These are phyloP conservation scores for Loris lydekkerianus DNA, from an alignment of 2,797 vertebrate genomes.

Conservation along the genomic window DNA sequence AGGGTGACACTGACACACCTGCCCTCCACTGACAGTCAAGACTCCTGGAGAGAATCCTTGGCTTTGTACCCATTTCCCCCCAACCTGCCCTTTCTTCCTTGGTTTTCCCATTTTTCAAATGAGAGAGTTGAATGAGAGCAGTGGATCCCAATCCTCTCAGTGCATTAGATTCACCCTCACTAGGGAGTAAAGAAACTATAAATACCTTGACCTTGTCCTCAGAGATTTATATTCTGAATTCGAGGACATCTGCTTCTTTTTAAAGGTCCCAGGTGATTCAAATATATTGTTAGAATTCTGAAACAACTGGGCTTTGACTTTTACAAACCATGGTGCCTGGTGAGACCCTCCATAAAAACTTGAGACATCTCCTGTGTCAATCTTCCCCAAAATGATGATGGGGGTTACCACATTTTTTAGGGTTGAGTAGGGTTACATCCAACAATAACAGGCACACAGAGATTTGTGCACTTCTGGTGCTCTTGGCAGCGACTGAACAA, in stretches of 20 bases:
- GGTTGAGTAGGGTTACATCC: neutral
- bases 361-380: neutral
- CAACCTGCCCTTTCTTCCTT: neutral
- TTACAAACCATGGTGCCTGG: neutral
- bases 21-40: neutral
- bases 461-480: neutral
- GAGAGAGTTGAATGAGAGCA: neutral
- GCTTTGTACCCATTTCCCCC: accelerated
- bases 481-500: neutral
- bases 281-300: neutral
- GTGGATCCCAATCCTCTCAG: neutral
- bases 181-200: neutral
- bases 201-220: neutral
- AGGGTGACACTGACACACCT: neutral
- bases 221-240: neutral
- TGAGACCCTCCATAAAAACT: neutral
- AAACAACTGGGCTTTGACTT: neutral
- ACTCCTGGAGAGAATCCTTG: neutral
- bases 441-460: neutral
- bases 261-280: neutral
- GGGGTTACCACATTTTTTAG: neutral
- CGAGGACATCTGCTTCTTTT: neutral
- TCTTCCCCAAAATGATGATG: neutral
- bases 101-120: neutral
- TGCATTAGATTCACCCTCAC: neutral